Evolutionary conservation across 1,140 invertebrate species (phyloP).

Genomic region (Neodiprion fabricii): DNA sequence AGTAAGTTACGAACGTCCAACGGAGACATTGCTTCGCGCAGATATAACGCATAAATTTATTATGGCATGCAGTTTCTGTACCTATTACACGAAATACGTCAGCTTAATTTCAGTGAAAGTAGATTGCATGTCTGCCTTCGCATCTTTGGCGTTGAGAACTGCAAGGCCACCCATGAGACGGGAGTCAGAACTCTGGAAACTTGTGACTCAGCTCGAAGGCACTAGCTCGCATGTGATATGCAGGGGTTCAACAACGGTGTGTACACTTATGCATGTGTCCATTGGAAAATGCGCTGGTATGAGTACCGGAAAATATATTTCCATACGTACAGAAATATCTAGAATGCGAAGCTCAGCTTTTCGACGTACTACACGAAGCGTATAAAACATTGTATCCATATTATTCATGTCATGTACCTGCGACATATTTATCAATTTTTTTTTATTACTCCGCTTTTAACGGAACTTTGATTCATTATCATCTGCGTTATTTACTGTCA

Average conservation of each 20-base stretch:
- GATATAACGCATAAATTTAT: too few relatives aligned
- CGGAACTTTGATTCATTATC: too few relatives aligned
- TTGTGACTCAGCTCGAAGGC: neutral
- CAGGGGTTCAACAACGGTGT: neutral
- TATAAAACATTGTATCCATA: neutral
- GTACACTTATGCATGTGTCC: neutral
- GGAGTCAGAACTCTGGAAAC: conserved; percentile 7
- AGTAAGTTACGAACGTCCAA: too few relatives aligned
- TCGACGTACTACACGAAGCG: neutral
- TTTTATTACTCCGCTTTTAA: too few relatives aligned
- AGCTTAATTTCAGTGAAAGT: too few relatives aligned
- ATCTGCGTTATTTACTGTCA: too few relatives aligned
- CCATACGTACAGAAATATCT: neutral
- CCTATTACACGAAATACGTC: too few relatives aligned
- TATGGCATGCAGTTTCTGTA: too few relatives aligned
- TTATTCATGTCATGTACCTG: too few relatives aligned
- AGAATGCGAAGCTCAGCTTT: neutral
- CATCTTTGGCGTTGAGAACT: neutral
- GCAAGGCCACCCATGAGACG: neutral
- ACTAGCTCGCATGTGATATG: neutral
- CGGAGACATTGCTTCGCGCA: too few relatives aligned
- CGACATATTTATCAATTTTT: too few relatives aligned
- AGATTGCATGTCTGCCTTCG: neutral
- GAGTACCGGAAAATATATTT: neutral
- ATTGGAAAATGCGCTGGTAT: neutral